A percentile compares a stretch with the other conserved stretches of the same genome.
Conservation (phyloP, 2,113 vertebrate species). For the Sterna hirundo region DNA sequence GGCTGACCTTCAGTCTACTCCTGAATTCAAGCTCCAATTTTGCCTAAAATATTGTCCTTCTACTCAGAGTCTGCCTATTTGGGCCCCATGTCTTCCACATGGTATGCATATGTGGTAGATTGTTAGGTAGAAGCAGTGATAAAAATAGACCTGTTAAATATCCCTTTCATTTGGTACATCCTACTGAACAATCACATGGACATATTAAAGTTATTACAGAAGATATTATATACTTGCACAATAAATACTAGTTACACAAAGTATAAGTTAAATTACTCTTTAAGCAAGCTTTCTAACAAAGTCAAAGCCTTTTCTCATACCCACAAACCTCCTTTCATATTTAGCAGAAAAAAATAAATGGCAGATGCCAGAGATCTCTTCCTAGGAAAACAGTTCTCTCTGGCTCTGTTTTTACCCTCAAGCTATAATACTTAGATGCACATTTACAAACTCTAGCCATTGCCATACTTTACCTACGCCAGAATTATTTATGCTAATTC, state of each 20-base stretch:
- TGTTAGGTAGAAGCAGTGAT: background rate
- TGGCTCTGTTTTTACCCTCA: background rate
- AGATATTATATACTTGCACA: background rate
- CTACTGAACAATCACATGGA: background rate
- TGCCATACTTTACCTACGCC: background rate
- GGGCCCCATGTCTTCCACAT: background rate
- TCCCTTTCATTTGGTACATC: background rate
- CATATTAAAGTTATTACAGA: background rate
- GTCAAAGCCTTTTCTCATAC: background rate
- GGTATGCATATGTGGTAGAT: background rate
- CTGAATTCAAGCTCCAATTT: background rate
- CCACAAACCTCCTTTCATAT: background rate
- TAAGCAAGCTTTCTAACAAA: background rate
- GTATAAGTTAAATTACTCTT: background rate
- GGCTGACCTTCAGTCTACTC: background rate
- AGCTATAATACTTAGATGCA: background rate
- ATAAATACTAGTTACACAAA: background rate
- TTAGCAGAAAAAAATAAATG: background rate
- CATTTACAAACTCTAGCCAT: background rate
- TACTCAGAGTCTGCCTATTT: background rate
- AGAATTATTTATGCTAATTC: background rate
- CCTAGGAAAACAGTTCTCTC: background rate
- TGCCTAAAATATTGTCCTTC: background rate
- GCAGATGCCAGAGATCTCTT: background rate
- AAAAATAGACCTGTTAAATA: background rate